phyloP scores from a whole-genome alignment of 2,888 invertebrate genomes.

The Leptinotarsa tumamoca region DNA sequence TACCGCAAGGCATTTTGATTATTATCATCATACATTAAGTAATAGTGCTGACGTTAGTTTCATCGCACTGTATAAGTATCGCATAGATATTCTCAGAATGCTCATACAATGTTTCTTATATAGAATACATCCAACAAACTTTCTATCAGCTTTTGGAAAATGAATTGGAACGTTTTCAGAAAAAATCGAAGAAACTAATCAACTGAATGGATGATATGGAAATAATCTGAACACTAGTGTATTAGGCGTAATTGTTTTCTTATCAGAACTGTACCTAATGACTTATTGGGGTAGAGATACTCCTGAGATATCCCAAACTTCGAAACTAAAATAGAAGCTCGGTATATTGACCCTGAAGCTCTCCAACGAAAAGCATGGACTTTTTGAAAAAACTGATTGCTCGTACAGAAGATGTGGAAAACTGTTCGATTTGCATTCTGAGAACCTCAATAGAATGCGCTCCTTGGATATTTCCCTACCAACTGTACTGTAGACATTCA shows the following conservation, averaged over 20 bases:
- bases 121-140: too few species aligned
- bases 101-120: too few species aligned
- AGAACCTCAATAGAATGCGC: background rate
- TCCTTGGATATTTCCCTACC: background rate
- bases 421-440: slow-evolving; percentile 1
- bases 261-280: background rate
- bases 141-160: too few species aligned
- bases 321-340: background rate
- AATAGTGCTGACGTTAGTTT: too few species aligned
- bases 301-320: background rate
- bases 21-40: too few species aligned
- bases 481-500: slow-evolving; percentile 1
- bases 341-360: too few species aligned
- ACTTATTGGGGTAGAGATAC: background rate
- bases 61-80: too few species aligned
- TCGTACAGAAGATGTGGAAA: background rate
- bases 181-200: background rate
- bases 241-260: background rate
- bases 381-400: background rate
- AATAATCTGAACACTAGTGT: background rate
- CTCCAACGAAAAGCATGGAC: background rate
- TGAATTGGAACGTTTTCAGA: too few species aligned
- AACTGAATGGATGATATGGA: background rate
- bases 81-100: too few species aligned
- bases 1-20: too few species aligned